Conservation (phyloP, 2,888 invertebrate species). For the Flexamia atlantica region DNA sequence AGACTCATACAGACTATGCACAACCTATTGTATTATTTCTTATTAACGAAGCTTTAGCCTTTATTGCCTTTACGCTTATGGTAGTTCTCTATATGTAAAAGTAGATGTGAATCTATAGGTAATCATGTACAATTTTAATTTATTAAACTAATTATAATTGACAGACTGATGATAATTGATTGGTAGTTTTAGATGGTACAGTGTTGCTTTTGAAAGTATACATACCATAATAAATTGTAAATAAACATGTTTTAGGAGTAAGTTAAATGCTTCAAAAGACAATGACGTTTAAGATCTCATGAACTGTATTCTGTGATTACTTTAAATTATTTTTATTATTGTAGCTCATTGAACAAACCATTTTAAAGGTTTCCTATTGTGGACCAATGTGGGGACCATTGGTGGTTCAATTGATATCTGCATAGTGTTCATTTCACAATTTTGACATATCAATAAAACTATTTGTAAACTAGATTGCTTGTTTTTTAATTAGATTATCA, state of each 20-base stretch:
- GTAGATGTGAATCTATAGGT: constrained; percentile 17
- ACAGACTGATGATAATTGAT: too few species aligned
- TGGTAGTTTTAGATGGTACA: constrained; percentile 16
- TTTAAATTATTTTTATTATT: constrained; percentile 34
- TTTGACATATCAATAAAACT: constrained; percentile 28
- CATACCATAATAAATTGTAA: constrained; percentile 3
- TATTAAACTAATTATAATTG: background rate
- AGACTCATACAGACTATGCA: background rate
- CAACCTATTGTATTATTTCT: background rate
- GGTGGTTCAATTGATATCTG: background rate
- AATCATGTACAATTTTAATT: background rate
- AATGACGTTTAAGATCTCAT: constrained; percentile 20
- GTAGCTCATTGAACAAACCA: background rate
- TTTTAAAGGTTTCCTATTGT: background rate
- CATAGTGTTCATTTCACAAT: background rate
- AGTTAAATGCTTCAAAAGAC: constrained; percentile 23
- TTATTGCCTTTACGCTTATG: constrained; percentile 37
- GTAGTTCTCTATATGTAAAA: background rate
- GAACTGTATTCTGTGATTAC: constrained; percentile 31
- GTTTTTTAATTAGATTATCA: background rate
- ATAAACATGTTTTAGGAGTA: background rate
- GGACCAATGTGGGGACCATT: background rate
- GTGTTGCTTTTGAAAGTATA: constrained; percentile 4
- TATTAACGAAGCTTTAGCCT: constrained; percentile 1
- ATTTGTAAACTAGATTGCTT: background rate